These are phyloP conservation scores for Dicycla oo DNA, from an alignment of 2,888 invertebrate genomes.

Conservation along the genomic window DNA sequence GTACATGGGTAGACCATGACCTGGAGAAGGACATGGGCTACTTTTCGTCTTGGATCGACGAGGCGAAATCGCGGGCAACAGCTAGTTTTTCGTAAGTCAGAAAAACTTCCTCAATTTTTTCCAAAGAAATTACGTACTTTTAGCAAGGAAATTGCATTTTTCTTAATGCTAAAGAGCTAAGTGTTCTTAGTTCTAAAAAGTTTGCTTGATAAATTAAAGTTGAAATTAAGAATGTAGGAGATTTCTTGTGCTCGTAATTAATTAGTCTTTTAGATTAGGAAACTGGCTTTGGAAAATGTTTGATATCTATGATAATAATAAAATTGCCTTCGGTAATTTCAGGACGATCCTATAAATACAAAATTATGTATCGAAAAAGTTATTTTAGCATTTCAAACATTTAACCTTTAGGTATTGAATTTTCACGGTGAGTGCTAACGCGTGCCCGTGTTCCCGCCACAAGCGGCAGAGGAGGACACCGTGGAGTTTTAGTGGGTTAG, in stretches of 20 bases:
- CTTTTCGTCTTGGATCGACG: no score
- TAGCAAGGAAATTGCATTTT: constrained; percentile 35
- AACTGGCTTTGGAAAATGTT: neutral
- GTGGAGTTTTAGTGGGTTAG: no score
- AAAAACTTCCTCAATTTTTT: neutral
- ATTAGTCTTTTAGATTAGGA: neutral
- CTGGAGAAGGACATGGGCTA: no score
- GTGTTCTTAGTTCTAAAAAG: neutral
- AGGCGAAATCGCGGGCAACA: no score
- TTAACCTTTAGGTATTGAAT: no score
- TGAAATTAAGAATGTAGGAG: constrained; percentile 9
- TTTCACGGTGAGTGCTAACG: no score
- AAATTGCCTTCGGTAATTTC: neutral
- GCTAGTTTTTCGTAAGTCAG: constrained; percentile 2
- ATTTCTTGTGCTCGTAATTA: constrained; percentile 15
- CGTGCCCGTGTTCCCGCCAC: no score
- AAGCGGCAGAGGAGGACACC: no score
- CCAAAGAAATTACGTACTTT: neutral
- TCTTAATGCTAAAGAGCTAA: neutral
- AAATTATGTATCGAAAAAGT: neutral
- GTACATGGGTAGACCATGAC: no score
- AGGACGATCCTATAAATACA: neutral
- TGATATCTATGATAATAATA: neutral
- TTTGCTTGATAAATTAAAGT: constrained; percentile 21
- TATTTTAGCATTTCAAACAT: neutral